A percentile compares a stretch with the other conserved stretches of the same genome.
Evolutionary conservation across 2,113 vertebrate species (phyloP).

Genomic region (Cyphomyrus plagiostoma): DNA sequence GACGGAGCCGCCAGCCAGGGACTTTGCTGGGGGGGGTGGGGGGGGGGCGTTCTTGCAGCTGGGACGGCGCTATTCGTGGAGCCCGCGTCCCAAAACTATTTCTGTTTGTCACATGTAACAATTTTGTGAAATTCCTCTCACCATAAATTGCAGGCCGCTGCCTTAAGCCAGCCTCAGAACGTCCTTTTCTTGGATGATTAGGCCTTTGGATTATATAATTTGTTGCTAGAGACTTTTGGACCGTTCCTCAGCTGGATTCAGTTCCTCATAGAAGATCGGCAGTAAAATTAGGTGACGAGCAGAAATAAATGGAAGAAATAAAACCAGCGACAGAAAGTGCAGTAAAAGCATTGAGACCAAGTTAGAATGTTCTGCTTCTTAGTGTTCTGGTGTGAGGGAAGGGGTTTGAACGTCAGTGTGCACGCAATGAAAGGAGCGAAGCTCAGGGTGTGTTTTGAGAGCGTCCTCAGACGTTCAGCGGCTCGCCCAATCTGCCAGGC

Average conservation of each 20-base stretch:
- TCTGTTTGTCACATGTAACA: constrained; percentile 34
- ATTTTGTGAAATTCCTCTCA: constrained; percentile 35
- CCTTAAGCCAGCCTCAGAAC: constrained; percentile 19
- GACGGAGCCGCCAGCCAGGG: neutral
- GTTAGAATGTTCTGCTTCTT: neutral
- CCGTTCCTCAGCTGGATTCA: constrained; percentile 24
- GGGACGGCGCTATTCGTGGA: constrained; percentile 22
- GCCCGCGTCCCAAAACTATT: constrained; percentile 27
- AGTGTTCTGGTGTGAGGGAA: neutral
- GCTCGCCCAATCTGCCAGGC: no score
- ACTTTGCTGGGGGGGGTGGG: neutral
- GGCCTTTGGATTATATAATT: constrained; percentile 37
- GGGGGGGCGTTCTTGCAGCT: neutral
- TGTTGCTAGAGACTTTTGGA: constrained; percentile 28
- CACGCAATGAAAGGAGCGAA: no score
- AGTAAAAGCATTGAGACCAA: neutral
- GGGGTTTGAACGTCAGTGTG: neutral
- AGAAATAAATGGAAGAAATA: neutral
- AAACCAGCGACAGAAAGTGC: neutral
- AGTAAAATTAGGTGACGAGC: neutral
- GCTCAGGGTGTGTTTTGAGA: neutral
- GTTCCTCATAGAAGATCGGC: neutral
- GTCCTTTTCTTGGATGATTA: constrained; percentile 32
- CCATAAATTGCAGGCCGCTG: constrained; percentile 36
- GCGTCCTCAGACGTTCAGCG: neutral